Conservation (phyloP, 1,140 invertebrate species). For the Diachasma alloeum region DNA sequence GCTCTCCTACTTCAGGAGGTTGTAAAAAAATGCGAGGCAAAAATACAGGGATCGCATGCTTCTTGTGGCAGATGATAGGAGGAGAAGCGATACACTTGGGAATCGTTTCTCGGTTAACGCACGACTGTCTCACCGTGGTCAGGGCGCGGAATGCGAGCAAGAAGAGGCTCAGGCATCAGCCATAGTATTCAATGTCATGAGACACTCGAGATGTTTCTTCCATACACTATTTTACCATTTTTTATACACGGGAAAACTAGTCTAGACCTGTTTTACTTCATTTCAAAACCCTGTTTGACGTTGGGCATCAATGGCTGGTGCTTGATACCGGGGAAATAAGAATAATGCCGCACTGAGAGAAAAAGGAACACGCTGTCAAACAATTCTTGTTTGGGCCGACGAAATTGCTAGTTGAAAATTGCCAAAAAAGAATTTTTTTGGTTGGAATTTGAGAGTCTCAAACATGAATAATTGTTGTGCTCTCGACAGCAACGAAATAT, state of each 20-base stretch:
- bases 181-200: neutral
- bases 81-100: constrained; percentile 13
- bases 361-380: too few species aligned
- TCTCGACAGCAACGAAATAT: too few species aligned
- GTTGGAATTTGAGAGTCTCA: too few species aligned
- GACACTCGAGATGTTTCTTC: neutral
- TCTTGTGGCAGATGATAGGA: neutral
- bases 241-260: neutral
- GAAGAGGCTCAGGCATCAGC: neutral
- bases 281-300: neutral
- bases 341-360: too few species aligned
- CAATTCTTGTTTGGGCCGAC: too few species aligned
- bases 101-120: neutral
- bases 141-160: constrained; percentile 7
- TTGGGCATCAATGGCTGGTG: neutral
- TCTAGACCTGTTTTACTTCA: neutral
- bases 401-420: too few species aligned
- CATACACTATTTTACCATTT: neutral
- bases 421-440: too few species aligned
- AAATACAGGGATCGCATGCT: constrained; percentile 25
- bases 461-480: too few species aligned
- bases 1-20: neutral
- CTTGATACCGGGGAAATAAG: neutral
- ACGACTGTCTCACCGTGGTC: neutral
- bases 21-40: constrained; percentile 1